Evolutionary conservation across 2,113 vertebrate species (phyloP).

Genomic region (Otolemur garnettii): DNA sequence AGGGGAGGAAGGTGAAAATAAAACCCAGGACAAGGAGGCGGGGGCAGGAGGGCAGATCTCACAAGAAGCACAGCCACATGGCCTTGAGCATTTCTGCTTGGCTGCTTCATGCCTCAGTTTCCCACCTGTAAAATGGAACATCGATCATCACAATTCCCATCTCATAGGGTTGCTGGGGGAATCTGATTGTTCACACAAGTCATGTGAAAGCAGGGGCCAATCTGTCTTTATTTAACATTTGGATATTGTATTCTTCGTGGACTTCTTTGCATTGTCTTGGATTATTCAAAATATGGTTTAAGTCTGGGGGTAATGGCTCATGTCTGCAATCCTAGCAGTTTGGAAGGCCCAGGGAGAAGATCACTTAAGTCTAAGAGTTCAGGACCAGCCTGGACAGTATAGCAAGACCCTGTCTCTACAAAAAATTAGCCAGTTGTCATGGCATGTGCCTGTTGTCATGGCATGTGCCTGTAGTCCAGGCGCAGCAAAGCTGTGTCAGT

Average conservation of each 20-base stretch:
- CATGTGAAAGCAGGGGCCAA: accelerated
- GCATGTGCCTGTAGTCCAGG: too few relatives aligned
- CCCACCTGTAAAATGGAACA: not conserved
- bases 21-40: not conserved
- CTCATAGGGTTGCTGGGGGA: not conserved
- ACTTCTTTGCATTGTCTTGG: not conserved
- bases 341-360: not conserved
- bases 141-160: not conserved
- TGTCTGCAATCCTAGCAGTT: not conserved
- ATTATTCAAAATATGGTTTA: not conserved
- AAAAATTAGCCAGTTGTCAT: too few relatives aligned
- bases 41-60: too few relatives aligned
- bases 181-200: not conserved
- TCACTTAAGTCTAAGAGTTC: not conserved
- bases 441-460: too few relatives aligned
- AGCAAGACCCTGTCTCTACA: not conserved
- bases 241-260: not conserved
- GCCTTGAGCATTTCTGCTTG: not conserved
- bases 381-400: not conserved
- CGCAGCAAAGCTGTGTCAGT: too few relatives aligned
- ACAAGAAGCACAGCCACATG: not conserved
- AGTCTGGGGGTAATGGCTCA: not conserved
- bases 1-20: not conserved
- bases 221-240: not conserved
- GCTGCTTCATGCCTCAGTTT: not conserved